Evolutionary conservation across 1,140 invertebrate species (phyloP), one percentile per base, ranked within the genome.

Genomic region (Neomicropteryx cornuta): DNA sequence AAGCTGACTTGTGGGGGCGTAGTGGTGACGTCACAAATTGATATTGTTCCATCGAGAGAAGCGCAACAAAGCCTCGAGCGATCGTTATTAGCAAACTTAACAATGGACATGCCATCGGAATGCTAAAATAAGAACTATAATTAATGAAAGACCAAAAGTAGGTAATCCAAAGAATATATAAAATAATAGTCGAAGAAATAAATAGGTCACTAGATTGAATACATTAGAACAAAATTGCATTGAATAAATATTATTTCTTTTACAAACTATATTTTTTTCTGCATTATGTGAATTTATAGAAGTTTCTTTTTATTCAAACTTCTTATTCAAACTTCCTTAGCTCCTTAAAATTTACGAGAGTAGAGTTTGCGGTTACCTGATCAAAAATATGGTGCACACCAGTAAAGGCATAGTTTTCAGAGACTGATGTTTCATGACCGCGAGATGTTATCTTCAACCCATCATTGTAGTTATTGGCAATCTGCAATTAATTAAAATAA

Each of bases 11-110:
- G 73, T 3, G 86, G 83, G 5, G 77, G 77, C 4, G 69, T 71
- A 2, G 74, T 70, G 2, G 75, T 74, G 8, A 87, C 73, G 58
- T 90, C 81, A 63, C 84, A 91, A 33, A 93, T 79, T 1, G 86
- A 88, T 16, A 91, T 62, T 3, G 72, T 78, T 1, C 82, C 80
- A 64, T 92, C 87, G 36, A 81, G 60, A 2, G 87, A 91, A 18
- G 78, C 83, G 56, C 83, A 87, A 33, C 84, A 87, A 21, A 92
- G 63, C 45, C 77, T 73, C 4, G 81, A 81, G 38, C 76, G 75
- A 52, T 92, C 86, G 65, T 91, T 87, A 60, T 91, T 85, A 0
- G 86, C 87, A 73, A 92, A 93, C 60, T 84, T 86, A 3, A 91
- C 70, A 60, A 83, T 77, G n/a, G 78, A 81, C 11, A 90, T 82